These are phyloP conservation scores for Monoplex corrugatus DNA, from an alignment of 2,888 invertebrate genomes.

Conservation along the genomic window DNA sequence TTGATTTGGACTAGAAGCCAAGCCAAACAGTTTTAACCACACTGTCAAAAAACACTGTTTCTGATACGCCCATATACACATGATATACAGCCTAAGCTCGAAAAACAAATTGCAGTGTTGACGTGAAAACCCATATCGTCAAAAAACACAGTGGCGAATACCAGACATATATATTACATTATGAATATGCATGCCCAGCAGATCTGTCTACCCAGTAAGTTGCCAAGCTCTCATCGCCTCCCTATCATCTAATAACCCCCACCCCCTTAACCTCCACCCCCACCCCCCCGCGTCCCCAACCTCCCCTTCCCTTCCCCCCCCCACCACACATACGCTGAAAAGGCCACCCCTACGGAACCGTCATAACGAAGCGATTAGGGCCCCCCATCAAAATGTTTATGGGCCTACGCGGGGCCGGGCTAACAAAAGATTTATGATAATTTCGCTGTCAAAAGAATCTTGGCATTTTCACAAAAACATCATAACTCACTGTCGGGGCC, in stretches of 20 bases:
- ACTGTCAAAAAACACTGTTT: too few relatives aligned
- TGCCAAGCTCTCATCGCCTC: neutral
- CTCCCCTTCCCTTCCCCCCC: neutral
- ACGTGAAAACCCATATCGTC: too few relatives aligned
- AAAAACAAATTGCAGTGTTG: too few relatives aligned
- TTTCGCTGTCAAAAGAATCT: conserved; percentile 74
- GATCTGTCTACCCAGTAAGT: too few relatives aligned
- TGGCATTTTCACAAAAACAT: conserved; percentile 69
- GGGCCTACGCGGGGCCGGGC: conserved; percentile 60
- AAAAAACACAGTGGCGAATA: too few relatives aligned
- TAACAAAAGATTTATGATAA: conserved; percentile 74
- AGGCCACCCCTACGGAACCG: conserved; percentile 34
- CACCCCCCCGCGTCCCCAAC: neutral
- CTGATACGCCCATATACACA: too few relatives aligned
- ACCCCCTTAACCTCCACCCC: neutral
- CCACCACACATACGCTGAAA: conserved; percentile 16
- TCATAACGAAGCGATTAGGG: conserved; percentile 59
- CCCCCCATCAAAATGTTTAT: conserved; percentile 64
- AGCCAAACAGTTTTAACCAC: too few relatives aligned
- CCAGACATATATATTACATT: too few relatives aligned
- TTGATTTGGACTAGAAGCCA: too few relatives aligned
- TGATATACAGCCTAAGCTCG: too few relatives aligned
- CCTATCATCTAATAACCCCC: neutral
- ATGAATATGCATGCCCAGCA: too few relatives aligned
- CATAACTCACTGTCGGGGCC: conserved; percentile 72